These are phyloP conservation scores for Hylyphantes graminicola DNA, from an alignment of 1,140 invertebrate species.

Conservation along the genomic window DNA sequence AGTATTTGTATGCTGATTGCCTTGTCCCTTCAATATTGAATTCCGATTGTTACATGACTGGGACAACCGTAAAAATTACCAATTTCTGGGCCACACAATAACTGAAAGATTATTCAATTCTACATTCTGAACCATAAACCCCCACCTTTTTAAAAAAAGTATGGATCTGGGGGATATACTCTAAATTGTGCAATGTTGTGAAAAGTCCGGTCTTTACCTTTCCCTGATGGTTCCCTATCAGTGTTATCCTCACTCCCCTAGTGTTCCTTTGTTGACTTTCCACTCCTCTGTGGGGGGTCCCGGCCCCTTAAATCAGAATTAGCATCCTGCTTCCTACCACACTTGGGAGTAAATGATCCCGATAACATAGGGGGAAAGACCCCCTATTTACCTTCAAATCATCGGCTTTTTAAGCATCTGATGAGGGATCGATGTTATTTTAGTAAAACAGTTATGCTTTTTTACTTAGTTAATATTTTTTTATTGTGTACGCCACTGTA, in stretches of 20 bases:
- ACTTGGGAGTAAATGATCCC: background rate
- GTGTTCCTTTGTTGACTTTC: constrained; percentile 15
- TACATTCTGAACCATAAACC: no score
- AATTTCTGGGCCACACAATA: no score
- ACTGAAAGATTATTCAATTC: no score
- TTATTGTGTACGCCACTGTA: background rate
- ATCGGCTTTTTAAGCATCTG: background rate
- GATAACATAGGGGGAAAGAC: background rate
- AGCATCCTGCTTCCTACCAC: constrained; percentile 26
- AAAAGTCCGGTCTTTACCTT: background rate
- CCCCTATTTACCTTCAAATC: background rate
- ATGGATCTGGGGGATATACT: constrained; percentile 28
- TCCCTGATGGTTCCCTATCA: background rate
- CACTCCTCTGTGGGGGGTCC: background rate
- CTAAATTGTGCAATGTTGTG: constrained; percentile 1
- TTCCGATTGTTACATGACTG: no score
- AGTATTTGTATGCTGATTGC: no score
- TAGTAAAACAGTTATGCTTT: background rate
- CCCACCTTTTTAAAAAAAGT: no score
- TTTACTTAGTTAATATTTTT: background rate
- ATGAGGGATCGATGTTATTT: background rate
- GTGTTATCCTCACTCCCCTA: no score
- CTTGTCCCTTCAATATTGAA: no score
- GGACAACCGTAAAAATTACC: no score
- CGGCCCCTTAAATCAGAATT: constrained; percentile 41